These are phyloP conservation scores for Drosophila maculinotata DNA, from an alignment of 2,888 invertebrate species.

Conservation along the genomic window DNA sequence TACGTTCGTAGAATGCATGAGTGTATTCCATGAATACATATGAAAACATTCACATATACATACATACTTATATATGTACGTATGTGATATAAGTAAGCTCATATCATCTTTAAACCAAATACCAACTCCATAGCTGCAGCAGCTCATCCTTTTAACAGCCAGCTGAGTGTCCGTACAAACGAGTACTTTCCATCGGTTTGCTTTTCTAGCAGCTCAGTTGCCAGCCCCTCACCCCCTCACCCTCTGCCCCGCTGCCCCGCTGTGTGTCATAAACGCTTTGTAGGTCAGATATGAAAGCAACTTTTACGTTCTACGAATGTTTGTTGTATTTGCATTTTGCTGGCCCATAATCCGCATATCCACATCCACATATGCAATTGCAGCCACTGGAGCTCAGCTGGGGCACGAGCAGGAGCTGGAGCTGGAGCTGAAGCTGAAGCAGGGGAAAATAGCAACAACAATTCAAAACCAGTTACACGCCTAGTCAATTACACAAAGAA, in stretches of 20 bases:
- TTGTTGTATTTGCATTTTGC: slow-evolving; percentile 43
- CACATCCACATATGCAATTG: slow-evolving; percentile 33
- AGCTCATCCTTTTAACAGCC: slow-evolving; percentile 40
- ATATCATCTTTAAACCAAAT: slow-evolving; percentile 7
- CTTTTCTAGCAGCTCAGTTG: slow-evolving; percentile 27
- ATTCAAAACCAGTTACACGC: slow-evolving; percentile 74
- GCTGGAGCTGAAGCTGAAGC: too few species aligned
- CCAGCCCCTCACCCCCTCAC: background rate
- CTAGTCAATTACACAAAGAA: slow-evolving; percentile 76
- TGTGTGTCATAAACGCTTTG: slow-evolving; percentile 33
- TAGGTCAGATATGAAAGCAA: slow-evolving; percentile 63
- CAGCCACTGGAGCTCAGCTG: slow-evolving; percentile 13
- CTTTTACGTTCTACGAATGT: slow-evolving; percentile 27
- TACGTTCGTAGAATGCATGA: background rate
- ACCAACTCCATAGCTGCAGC: slow-evolving; percentile 7
- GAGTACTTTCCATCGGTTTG: slow-evolving; percentile 42
- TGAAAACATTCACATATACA: background rate
- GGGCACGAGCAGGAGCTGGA: slow-evolving; percentile 32
- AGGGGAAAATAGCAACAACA: slow-evolving; percentile 40
- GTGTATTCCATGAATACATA: slow-evolving; percentile 2
- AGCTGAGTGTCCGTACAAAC: slow-evolving; percentile 36
- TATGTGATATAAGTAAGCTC: slow-evolving; percentile 28
- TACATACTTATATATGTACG: too few species aligned
- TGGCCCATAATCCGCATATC: slow-evolving; percentile 41
- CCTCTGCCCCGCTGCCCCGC: too few species aligned